Evolutionary conservation across 1,140 invertebrate species (phyloP).

Genomic region (Drosophila bocki): DNA sequence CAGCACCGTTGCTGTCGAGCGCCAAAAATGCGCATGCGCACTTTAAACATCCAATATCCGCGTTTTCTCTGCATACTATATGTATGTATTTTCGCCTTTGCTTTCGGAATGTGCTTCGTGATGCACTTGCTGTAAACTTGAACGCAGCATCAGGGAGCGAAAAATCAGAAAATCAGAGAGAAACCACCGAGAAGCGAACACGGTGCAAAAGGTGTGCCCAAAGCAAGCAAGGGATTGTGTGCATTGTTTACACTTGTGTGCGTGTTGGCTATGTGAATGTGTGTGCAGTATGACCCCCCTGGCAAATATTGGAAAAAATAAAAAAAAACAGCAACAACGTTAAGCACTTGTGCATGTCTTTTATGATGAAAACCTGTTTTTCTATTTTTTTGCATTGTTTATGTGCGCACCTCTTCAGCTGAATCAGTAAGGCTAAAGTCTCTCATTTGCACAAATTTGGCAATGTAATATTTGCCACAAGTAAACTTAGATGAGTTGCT

Average conservation of each 20-base stretch:
- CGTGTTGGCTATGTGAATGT: conserved; percentile 1
- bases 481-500: neutral
- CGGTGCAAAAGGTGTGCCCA: conserved; percentile 34
- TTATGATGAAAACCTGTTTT: conserved; percentile 58
- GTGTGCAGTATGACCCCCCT: conserved; percentile 27
- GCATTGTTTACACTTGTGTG: conserved; percentile 66
- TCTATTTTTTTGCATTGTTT: conserved; percentile 27
- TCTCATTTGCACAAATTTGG: neutral
- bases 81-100: conserved; percentile 41
- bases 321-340: conserved; percentile 23
- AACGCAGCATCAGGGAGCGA: conserved; percentile 44
- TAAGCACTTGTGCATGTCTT: conserved; percentile 58
- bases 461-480: neutral
- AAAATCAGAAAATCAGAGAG: conserved; percentile 18
- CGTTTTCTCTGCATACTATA: conserved; percentile 18
- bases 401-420: conserved; percentile 8
- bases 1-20: conserved; percentile 30
- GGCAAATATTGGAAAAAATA: conserved; percentile 8
- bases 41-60: conserved; percentile 41
- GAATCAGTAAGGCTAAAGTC: conserved; percentile 1
- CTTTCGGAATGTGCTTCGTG: conserved; percentile 56
- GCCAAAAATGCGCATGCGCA: conserved; percentile 64
- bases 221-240: conserved; percentile 47
- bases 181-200: conserved; percentile 19
- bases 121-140: conserved; percentile 62